A percentile compares a stretch with the other conserved stretches of the same genome.
Conservation (phyloP, 1,140 invertebrate species). For the Macrotrachela quadricornifera region DNA sequence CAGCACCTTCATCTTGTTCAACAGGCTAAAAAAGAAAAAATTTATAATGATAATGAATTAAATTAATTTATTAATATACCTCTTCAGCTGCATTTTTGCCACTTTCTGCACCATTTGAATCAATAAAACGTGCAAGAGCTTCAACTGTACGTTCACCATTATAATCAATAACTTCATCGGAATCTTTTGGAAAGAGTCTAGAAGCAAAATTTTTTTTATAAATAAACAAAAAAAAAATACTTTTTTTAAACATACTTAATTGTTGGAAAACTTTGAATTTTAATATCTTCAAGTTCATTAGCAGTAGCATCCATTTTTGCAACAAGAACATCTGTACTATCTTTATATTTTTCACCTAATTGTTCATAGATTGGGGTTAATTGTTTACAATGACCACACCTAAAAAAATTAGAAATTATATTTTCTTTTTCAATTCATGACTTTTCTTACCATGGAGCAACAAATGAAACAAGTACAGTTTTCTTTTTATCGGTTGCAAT, state of each 20-base stretch:
- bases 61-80: conserved; percentile 15
- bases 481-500: conserved; percentile 68
- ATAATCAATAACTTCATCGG: conserved; percentile 77
- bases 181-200: conserved; percentile 70
- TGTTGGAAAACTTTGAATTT: conserved; percentile 85
- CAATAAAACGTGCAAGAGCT: conserved; percentile 71
- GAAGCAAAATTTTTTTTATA: no score
- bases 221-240: no score
- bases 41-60: no score
- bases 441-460: conserved; percentile 10
- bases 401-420: no score
- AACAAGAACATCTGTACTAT: conserved; percentile 60
- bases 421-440: no score
- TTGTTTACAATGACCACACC: conserved; percentile 74
- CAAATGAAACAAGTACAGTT: conserved; percentile 92
- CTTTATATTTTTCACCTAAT: conserved; percentile 60
- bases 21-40: no score
- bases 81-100: conserved; percentile 41
- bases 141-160: conserved; percentile 82
- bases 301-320: conserved; percentile 95
- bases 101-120: conserved; percentile 45
- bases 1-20: no score
- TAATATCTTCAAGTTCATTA: conserved; percentile 68
- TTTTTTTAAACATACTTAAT: no score
- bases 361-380: conserved; percentile 81